Evolutionary conservation across 2,797 vertebrate species (phyloP), one percentile per base, ranked within the genome.

Genomic region (Sebastes paucispinis): DNA sequence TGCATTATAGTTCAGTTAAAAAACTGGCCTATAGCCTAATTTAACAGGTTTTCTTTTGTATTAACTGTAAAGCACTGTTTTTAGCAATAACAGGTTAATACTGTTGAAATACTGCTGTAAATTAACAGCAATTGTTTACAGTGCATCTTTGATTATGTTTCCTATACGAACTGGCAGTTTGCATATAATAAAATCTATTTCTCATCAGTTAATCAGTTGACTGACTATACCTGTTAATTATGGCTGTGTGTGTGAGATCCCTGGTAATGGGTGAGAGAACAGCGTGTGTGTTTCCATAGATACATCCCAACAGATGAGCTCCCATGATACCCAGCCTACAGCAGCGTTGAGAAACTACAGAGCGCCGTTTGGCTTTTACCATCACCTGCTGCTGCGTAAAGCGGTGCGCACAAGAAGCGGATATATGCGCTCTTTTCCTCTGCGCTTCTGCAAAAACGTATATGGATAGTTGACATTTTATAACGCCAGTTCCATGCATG

Each of bases 251-350:
- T 13, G 78, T 18, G 36, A 70, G 22, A 29, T 75, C 47, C 50
- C 47, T 55, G 75, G 58, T 73, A 80, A 73, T 78, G 66, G 54
- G 55, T 27, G 68, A 79, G 82, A 76, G 81, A 81, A 78, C 75
- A 58, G 59, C 69, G 3, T 43, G 50, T 16, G 77, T 77, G 95
- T 95, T 94, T 73, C 94, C 93, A 95, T 95, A 92, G 94, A 86
- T 89, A 95, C 94, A 59, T 82, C 89, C 84, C 78, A 94, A 93
- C 92, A 94, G 87, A 88, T 83, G 87, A 89, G 77, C 73, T 94
- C 92, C 88, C 91, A 24, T 85, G 92, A 92, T 84, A 77, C 87
- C 65, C 69, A 34, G 81, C 69, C 71, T 63, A 29, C 77, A 79
- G 39, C 60, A 50, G 36, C 36, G 39, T 32, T 65, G 77, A 74